Conservation (phyloP, 2,888 invertebrate genomes). For the Tetragnatha montana region DNA sequence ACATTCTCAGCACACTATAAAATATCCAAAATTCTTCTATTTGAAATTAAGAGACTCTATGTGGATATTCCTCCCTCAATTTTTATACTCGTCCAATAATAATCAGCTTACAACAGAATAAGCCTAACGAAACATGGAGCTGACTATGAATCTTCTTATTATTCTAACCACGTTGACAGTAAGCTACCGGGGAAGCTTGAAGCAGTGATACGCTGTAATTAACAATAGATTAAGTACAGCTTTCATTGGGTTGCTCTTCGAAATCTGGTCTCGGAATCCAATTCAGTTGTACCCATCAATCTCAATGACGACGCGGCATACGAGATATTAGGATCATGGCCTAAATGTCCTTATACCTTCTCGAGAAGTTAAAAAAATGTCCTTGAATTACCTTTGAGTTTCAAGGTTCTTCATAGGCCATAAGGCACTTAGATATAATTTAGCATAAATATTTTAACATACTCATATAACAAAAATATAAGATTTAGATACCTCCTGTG, state of each 20-base stretch:
- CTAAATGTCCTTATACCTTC: background rate
- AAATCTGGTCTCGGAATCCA: constrained; percentile 16
- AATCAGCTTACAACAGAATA: background rate
- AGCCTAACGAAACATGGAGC: background rate
- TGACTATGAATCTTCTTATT: background rate
- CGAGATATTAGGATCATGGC: background rate
- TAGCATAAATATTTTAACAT: background rate
- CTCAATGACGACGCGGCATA: background rate
- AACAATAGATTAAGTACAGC: constrained; percentile 26
- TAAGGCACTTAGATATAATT: too few relatives aligned
- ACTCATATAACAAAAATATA: too few relatives aligned
- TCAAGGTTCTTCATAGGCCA: background rate
- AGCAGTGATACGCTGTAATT: constrained; percentile 15
- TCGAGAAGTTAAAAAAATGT: background rate
- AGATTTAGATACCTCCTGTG: too few relatives aligned
- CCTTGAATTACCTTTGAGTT: background rate
- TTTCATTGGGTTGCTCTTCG: background rate
- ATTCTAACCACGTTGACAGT: background rate
- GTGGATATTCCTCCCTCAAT: too few relatives aligned
- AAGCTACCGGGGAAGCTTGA: background rate
- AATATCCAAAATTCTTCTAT: too few relatives aligned
- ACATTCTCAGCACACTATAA: too few relatives aligned
- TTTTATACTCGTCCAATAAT: background rate
- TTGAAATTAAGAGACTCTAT: too few relatives aligned
- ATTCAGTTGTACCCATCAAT: constrained; percentile 9